Percentiles rank a stretch among this genome's conserved stretches.
These are phyloP conservation scores for Troides oblongomaculatus DNA, from an alignment of 2,888 invertebrate genomes.

Conservation along the genomic window DNA sequence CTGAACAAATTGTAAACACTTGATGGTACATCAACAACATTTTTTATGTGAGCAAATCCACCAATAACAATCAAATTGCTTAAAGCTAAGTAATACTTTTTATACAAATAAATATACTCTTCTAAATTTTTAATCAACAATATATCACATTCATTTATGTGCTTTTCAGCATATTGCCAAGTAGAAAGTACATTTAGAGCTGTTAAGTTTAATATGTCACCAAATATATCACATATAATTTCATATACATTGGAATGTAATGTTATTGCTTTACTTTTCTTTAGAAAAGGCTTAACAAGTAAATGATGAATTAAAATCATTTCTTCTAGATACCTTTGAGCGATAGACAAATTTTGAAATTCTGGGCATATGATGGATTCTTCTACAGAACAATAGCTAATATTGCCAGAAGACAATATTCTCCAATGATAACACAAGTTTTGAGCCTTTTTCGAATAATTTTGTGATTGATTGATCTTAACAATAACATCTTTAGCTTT, in stretches of 20 bases:
- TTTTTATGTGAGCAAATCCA: conserved; percentile 84
- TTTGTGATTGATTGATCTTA: conserved; percentile 52
- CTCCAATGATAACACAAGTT: conserved; percentile 74
- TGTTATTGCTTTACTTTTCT: conserved; percentile 79
- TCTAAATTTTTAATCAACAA: conserved; percentile 84
- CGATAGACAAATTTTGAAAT: conserved; percentile 79
- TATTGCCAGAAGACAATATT: conserved; percentile 70
- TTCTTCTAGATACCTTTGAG: conserved; percentile 86
- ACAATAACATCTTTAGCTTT: conserved; percentile 47
- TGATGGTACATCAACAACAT: conserved; percentile 81
- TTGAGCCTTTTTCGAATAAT: conserved; percentile 59
- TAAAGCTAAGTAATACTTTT: conserved; percentile 84
- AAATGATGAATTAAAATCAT: conserved; percentile 82
- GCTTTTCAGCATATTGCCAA: conserved; percentile 84
- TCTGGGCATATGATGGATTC: conserved; percentile 61
- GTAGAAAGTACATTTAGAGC: conserved; percentile 84
- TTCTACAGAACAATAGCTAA: conserved; percentile 71
- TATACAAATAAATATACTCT: conserved; percentile 86
- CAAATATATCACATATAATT: conserved; percentile 83
- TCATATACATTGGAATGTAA: conserved; percentile 82
- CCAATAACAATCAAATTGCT: conserved; percentile 87
- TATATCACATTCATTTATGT: conserved; percentile 83
- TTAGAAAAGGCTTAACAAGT: conserved; percentile 83
- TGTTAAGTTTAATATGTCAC: conserved; percentile 84
- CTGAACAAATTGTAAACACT: conserved; percentile 78